Evolutionary conservation across 2,113 vertebrate species (phyloP).

Genomic region (Axis porcinus): DNA sequence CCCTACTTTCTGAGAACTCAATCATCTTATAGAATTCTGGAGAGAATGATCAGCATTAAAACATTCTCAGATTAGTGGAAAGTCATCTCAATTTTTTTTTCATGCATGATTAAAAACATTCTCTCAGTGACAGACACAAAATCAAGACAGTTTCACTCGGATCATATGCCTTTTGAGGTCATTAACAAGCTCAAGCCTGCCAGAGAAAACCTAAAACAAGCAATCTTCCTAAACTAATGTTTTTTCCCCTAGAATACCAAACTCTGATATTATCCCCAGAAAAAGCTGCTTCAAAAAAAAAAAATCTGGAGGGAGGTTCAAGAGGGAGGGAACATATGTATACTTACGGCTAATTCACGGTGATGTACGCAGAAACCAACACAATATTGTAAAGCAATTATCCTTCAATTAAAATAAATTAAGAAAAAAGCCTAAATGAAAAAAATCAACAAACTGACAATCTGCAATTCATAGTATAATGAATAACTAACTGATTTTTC

Average conservation of each 20-base stretch:
- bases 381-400: background rate
- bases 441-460: background rate
- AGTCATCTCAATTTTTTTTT: background rate
- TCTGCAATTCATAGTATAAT: slow-evolving; percentile 1
- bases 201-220: background rate
- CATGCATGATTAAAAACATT: slow-evolving; percentile 30
- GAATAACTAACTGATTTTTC: background rate
- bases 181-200: background rate
- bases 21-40: background rate
- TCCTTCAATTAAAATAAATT: background rate
- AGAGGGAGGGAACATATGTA: background rate
- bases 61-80: background rate
- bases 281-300: background rate
- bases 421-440: background rate
- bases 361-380: background rate
- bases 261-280: background rate
- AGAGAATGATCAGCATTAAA: slow-evolving; percentile 11
- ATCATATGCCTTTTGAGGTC: background rate
- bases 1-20: background rate
- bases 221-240: background rate
- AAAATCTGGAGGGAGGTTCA: background rate
- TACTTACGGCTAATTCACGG: background rate
- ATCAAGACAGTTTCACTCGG: slow-evolving; percentile 4
- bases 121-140: slow-evolving; percentile 19
- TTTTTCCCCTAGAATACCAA: slow-evolving; percentile 20